These are phyloP conservation scores for Tortricodes alternella DNA, from an alignment of 2,888 invertebrate genomes.

Conservation along the genomic window DNA sequence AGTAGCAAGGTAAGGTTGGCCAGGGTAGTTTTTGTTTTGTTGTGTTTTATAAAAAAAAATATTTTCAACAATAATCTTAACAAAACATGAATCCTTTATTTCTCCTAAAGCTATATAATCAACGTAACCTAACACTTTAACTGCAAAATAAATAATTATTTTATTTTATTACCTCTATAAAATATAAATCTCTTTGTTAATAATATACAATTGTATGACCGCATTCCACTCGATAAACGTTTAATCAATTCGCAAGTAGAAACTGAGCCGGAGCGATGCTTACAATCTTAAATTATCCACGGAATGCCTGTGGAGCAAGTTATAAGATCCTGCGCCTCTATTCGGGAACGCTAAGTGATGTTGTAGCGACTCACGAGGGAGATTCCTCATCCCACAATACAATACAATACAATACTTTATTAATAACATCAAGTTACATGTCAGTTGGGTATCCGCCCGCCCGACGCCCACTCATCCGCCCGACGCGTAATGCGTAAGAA, in stretches of 20 bases:
- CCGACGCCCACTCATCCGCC: no score
- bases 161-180: constrained; percentile 30
- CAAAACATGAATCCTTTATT: not conserved
- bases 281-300: constrained; percentile 42
- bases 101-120: not conserved
- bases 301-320: constrained; percentile 22
- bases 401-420: no score
- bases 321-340: not conserved
- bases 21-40: no score
- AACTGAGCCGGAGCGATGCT: constrained; percentile 38
- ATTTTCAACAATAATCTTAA: not conserved
- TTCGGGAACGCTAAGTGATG: no score
- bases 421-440: no score
- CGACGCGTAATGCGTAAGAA: no score
- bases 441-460: no score
- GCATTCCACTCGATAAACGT: constrained; percentile 57
- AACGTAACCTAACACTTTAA: constrained; percentile 12
- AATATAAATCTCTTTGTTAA: constrained; percentile 23
- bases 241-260: constrained; percentile 59
- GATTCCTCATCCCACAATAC: no score
- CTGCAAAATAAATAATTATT: constrained; percentile 4
- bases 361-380: no score
- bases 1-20: no score
- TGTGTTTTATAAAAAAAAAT: no score
- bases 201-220: constrained; percentile 37